Evolutionary conservation across 2,888 invertebrate genomes (phyloP).

Genomic region (Agrilus mali): DNA sequence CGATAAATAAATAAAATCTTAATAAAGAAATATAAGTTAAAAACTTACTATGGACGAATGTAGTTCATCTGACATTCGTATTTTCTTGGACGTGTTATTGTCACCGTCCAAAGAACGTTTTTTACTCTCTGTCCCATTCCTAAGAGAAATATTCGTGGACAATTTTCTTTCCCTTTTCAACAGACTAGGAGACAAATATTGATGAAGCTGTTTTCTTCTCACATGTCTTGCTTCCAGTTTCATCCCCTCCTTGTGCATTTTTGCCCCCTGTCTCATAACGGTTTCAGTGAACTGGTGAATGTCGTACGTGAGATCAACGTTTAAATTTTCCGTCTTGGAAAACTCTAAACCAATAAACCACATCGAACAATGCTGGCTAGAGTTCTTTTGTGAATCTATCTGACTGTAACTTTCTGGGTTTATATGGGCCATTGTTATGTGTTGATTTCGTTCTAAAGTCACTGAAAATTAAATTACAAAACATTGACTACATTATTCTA

Average conservation of each 20-base stretch:
- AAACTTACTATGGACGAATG: conserved; percentile 21
- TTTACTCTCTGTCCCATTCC: conserved; percentile 17
- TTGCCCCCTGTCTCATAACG: conserved; percentile 66
- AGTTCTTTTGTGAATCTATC: conserved; percentile 31
- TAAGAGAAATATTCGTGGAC: conserved; percentile 25
- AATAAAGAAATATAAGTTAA: too few relatives aligned
- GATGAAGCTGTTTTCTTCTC: conserved; percentile 61
- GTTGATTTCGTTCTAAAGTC: conserved; percentile 81
- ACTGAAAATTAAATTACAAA: conserved; percentile 34
- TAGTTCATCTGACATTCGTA: conserved; percentile 26
- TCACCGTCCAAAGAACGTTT: conserved; percentile 22
- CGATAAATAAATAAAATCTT: too few relatives aligned
- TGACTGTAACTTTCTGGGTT: conserved; percentile 80
- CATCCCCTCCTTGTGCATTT: conserved; percentile 63
- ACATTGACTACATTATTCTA: neutral
- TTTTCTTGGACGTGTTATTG: conserved; percentile 10
- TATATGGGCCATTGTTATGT: conserved; percentile 87
- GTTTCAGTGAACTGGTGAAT: conserved; percentile 84
- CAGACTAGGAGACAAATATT: conserved; percentile 58
- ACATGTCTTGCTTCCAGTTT: conserved; percentile 79
- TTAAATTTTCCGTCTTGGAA: conserved; percentile 74
- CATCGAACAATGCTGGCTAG: conserved; percentile 62
- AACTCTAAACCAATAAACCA: conserved; percentile 98
- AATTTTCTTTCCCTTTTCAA: conserved; percentile 60
- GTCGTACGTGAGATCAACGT: conserved; percentile 87